Base-by-base conservation (phyloP, 2,113 vertebrate genomes). In the Galeopterus variegatus region DNA sequence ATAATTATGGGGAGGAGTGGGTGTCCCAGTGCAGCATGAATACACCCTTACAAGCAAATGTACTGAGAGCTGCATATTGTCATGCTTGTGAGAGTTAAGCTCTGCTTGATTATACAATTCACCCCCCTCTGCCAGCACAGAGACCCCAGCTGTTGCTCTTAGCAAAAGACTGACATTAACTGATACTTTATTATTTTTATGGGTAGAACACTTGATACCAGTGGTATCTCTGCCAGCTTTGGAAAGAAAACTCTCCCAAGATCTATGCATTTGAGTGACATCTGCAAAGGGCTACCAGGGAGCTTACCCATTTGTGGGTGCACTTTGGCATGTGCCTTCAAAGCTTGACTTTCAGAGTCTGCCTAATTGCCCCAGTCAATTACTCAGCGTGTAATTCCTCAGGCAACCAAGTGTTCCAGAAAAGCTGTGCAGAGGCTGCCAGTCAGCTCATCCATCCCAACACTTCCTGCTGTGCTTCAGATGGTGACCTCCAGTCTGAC, bases 111-210 rank as follows among this genome's bases (percentile, higher is more conserved):
- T 96, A 92, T 77, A 93, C 41, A 77, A 88, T 85, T 94, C 88
- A 70, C 87, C 80, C 54, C 77, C 88, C 69, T 76, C 88, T 67
- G 93, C 87, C 70, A 90, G 87, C 93, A 64, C 60, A 65, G 81
- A 79, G 86, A 73, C 56, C 56, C 90, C 96, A 97, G 97, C 95
- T 97, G 92, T 94, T 96, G 90, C 87, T 95, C 72, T 93, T 72
- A 95, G 87, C 84, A 92, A 86, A 94, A 28, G 65, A 67, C 86
- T 87, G 90, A 96, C 70, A 92, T 96, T 96, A 94, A 88, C 95
- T 56, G 65, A 93, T 80, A 94, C 76, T 96, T 93, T 76, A 80
- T 94, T 90, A 95, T 95, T 96, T 97, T 84, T 93, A 88, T 95
- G 95, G 90, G 72, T 54, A 64, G 80, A 96, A 92, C 80, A 94